Base-by-base conservation (phyloP, 2,797 vertebrate genomes). In the Melanotaenia boesemani region DNA sequence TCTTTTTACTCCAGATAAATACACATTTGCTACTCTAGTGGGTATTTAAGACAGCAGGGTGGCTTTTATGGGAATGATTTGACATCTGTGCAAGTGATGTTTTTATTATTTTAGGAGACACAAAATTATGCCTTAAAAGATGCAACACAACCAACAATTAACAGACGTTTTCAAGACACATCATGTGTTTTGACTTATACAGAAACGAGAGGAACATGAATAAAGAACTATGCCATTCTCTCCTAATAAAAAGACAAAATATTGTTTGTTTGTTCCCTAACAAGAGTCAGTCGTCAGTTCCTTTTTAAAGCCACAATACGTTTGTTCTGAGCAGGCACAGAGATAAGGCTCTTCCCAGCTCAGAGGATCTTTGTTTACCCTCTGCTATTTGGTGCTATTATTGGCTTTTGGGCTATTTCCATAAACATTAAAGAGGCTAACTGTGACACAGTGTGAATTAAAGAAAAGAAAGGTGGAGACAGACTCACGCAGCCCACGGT, bases 331-430 rank as follows among this genome's bases (percentile, higher is more conserved):
- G 72, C 72, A 63, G 76, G 79, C 72, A 66, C 76, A 77, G 59
- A 70, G 68, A 48, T 74, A 36, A 75, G 66, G 80, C 79, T 79
- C 75, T 76, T 32, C 74, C 57, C 61, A 58, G 69, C 79, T 79
- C 75, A 84, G 83, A 72, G 91, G 91, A 90, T 92, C 91, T 91
- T 86, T 77, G 70, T 70, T 87, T 87, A 72, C 72, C 79, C 63
- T 70, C 68, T 77, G 71, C 64, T 72, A 79, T 83, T 52, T 78
- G 72, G 74, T 73, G 79, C 63, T 70, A 62, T 85, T 81, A 63
- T 79, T 85, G 79, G 75, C 79, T 87, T 74, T 84, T 80, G 72
- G 72, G 70, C 74, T 80, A 61, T 86, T 90, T 88, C 84, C 70
- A 81, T 73, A 71, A 82, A 82, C 0, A 16, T 39, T 67, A 64